Conservation (phyloP, 1,140 invertebrate species). For the Hormaphis cornu region DNA sequence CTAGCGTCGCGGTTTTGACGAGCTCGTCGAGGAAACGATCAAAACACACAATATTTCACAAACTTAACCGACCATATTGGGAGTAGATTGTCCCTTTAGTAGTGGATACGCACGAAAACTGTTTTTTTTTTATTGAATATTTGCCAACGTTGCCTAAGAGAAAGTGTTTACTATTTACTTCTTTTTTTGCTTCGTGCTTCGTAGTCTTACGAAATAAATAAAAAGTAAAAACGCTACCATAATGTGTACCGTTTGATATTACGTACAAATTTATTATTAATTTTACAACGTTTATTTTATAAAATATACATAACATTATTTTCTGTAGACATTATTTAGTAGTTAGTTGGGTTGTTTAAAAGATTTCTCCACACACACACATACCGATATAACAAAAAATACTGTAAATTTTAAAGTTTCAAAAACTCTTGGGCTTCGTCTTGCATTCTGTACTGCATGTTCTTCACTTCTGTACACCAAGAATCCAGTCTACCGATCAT, state of each 20-base stretch:
- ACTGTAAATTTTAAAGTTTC: conserved; percentile 49
- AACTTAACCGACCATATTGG: neutral
- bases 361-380: neutral
- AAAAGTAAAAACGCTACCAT: neutral
- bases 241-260: neutral
- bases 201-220: neutral
- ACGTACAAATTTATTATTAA: neutral
- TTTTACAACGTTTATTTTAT: neutral
- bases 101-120: neutral
- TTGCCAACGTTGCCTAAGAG: neutral
- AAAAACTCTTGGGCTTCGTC: conserved; percentile 74
- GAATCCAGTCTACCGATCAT: conserved; percentile 70
- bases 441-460: conserved; percentile 72
- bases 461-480: conserved; percentile 73
- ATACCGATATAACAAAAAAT: neutral
- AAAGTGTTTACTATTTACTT: conserved; percentile 4
- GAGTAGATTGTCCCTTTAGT: neutral
- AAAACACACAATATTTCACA: conserved; percentile 10
- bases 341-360: neutral
- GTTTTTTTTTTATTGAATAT: neutral
- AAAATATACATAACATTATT: neutral
- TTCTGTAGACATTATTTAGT: no score
- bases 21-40: conserved; percentile 2
- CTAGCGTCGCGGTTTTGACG: neutral
- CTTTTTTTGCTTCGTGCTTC: no score